Evolutionary conservation across 2,113 vertebrate genomes (phyloP).

Genomic region (Chaetorhynchus papuensis): DNA sequence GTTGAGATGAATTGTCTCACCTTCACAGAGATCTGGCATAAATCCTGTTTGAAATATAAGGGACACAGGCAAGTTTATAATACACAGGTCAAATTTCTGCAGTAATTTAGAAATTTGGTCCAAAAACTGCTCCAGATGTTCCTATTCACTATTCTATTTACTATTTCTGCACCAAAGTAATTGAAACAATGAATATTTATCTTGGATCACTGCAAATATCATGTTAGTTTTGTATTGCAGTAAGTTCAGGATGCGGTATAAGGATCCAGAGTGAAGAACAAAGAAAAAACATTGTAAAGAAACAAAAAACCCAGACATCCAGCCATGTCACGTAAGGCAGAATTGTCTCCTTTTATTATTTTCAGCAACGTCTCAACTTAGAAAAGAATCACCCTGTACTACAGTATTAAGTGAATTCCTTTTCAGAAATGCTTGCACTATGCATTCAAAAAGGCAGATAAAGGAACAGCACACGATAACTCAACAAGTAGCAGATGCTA

Average conservation of each 20-base stretch:
- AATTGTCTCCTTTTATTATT: background rate
- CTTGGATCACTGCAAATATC: background rate
- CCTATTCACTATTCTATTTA: background rate
- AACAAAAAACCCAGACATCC: background rate
- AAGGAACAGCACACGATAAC: background rate
- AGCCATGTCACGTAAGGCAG: background rate
- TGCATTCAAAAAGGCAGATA: background rate
- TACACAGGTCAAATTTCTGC: background rate
- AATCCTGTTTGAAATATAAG: background rate
- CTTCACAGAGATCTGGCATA: background rate
- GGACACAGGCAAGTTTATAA: background rate
- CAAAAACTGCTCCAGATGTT: conserved; percentile 15
- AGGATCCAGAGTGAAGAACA: background rate
- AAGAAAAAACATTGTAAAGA: background rate
- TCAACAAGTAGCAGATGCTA: background rate
- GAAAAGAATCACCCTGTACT: background rate
- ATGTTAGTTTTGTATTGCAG: background rate
- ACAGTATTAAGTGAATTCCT: background rate
- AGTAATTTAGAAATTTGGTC: background rate
- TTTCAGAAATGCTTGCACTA: background rate
- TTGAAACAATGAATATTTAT: conserved; percentile 20
- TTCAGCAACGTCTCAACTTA: background rate
- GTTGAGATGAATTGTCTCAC: conserved; percentile 4
- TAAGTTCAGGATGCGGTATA: background rate
- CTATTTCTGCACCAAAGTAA: background rate